phyloP scores from a whole-genome alignment of 2,797 vertebrate genomes.

The Podargus strigoides region DNA sequence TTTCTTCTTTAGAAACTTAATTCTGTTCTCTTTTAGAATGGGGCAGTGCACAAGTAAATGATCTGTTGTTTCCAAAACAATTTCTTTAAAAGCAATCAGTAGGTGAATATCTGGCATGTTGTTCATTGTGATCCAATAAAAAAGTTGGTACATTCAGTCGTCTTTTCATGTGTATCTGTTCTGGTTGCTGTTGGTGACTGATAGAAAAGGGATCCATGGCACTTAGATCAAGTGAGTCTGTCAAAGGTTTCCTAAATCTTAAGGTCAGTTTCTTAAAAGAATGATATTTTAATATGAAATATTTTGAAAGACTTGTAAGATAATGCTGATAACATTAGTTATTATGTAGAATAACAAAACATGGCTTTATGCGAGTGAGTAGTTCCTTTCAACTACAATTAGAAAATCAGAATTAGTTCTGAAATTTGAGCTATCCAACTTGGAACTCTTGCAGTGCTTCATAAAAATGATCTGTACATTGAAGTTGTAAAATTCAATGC shows the following conservation, averaged over 20 bases:
- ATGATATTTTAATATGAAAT: background rate
- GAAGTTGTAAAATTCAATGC: background rate
- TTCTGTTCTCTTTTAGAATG: background rate
- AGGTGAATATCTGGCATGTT: background rate
- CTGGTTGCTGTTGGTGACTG: background rate
- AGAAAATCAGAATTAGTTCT: too few relatives aligned
- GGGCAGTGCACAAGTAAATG: background rate
- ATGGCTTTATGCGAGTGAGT: background rate
- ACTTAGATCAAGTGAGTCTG: background rate
- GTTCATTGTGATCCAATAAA: background rate
- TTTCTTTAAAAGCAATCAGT: background rate
- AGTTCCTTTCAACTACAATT: too few relatives aligned
- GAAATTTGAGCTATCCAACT: background rate
- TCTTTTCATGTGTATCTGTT: background rate
- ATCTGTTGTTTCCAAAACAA: background rate
- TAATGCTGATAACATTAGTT: background rate
- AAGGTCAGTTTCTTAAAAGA: background rate
- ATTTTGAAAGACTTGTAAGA: background rate
- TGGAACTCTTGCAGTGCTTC: background rate
- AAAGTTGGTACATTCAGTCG: background rate
- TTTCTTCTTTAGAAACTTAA: background rate
- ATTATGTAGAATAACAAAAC: background rate
- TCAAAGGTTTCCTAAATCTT: background rate
- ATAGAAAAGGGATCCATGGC: background rate
- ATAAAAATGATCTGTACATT: background rate